phyloP scores from a whole-genome alignment of 2,888 invertebrate species.

The Flexamia atlantica region DNA sequence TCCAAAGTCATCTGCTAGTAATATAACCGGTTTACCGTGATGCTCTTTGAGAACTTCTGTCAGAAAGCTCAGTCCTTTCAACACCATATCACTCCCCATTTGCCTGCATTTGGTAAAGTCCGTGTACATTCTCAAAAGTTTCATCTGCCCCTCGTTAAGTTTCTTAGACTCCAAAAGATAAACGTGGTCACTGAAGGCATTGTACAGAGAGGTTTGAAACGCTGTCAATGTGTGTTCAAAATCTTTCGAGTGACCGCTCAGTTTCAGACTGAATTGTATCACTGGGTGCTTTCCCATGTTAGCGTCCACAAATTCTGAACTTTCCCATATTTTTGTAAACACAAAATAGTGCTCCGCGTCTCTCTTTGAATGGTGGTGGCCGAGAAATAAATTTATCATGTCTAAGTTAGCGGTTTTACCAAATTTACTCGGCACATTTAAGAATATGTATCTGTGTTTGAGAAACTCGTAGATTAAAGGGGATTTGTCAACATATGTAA shows the following conservation, averaged over 20 bases:
- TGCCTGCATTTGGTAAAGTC: conserved; percentile 21
- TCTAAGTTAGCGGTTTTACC: conserved; percentile 37
- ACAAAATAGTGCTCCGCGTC: conserved; percentile 17
- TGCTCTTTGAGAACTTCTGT: neutral
- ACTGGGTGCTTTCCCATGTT: conserved; percentile 33
- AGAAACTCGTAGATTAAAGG: conserved; percentile 50
- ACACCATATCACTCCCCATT: conserved; percentile 1
- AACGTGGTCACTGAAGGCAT: conserved; percentile 37
- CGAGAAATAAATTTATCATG: conserved; percentile 40
- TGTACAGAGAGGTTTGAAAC: conserved; percentile 22
- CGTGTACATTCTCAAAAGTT: neutral
- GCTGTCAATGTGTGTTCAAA: conserved; percentile 21
- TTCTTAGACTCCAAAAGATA: conserved; percentile 35
- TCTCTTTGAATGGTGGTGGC: conserved; percentile 24
- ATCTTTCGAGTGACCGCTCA: neutral
- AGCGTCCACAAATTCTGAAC: conserved; percentile 2
- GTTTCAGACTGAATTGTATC: conserved; percentile 21
- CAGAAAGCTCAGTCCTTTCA: neutral
- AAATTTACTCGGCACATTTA: conserved; percentile 53
- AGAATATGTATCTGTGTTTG: conserved; percentile 28
- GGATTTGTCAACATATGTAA: conserved; percentile 33
- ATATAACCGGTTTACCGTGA: conserved; percentile 17
- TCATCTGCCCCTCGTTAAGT: conserved; percentile 1
- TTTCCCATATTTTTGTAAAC: conserved; percentile 44
- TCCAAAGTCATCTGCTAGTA: conserved; percentile 42